A percentile compares a stretch with the other conserved stretches of the same genome.
phyloP scores from a whole-genome alignment of 2,888 invertebrate species.

The Heliconius hortense region DNA sequence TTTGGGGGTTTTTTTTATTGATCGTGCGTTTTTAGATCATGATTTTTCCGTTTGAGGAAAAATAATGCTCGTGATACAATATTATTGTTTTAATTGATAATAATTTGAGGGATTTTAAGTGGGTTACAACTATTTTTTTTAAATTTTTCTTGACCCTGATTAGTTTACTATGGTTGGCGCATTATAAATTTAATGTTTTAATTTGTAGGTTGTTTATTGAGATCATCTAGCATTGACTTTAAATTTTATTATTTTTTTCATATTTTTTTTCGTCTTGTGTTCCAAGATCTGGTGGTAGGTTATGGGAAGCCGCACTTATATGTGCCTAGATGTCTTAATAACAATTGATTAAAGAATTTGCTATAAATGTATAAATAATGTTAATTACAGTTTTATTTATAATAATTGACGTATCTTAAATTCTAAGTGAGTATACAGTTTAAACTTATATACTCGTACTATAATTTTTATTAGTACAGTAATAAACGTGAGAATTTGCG shows the following conservation, averaged over 20 bases:
- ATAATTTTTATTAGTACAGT: neutral
- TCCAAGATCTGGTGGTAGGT: neutral
- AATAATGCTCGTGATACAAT: neutral
- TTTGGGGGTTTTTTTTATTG: neutral
- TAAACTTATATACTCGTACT: neutral
- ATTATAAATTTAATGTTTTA: neutral
- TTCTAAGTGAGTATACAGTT: neutral
- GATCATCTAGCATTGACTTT: neutral
- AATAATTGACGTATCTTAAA: neutral
- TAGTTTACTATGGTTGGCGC: neutral
- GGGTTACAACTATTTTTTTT: neutral
- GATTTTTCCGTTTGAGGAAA: conserved; percentile 6
- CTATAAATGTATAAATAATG: neutral
- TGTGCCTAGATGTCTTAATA: neutral
- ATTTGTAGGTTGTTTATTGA: neutral
- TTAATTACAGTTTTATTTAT: neutral
- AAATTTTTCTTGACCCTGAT: neutral
- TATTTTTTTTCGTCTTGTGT: no score
- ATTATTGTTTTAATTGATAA: neutral
- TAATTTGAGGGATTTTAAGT: neutral
- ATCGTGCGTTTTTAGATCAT: neutral
- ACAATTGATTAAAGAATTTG: neutral
- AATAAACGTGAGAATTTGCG: neutral
- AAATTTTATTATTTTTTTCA: neutral
- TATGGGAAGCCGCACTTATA: neutral